These are phyloP conservation scores for Crotalus horridus DNA, from an alignment of 2,113 vertebrate genomes.

Conservation along the genomic window DNA sequence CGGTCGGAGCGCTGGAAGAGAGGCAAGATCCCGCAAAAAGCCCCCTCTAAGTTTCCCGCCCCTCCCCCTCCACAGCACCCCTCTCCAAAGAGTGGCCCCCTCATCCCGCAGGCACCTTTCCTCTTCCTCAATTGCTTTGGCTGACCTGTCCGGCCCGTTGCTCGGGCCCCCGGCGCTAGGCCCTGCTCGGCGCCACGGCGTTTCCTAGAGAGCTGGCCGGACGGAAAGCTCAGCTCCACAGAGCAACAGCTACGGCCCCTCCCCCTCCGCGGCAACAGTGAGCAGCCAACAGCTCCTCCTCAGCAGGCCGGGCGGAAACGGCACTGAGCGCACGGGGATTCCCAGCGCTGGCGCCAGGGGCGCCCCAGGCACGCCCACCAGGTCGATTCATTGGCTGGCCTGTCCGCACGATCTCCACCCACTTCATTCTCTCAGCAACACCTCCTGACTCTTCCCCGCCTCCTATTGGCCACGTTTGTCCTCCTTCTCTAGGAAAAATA, in stretches of 20 bases:
- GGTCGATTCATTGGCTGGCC: conserved; percentile 65
- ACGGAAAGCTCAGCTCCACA: conserved; percentile 58
- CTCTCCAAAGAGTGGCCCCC: neutral
- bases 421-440: conserved; percentile 42
- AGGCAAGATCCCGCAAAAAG: neutral
- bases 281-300: conserved; percentile 58
- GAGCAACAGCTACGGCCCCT: conserved; percentile 75
- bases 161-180: conserved; percentile 70
- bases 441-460: accelerated
- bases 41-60: conserved; percentile 1
- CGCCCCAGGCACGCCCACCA: conserved; percentile 64
- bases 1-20: neutral
- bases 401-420: conserved; percentile 33
- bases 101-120: neutral
- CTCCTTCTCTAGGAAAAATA: no score
- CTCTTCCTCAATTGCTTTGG: neutral
- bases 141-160: conserved; percentile 35
- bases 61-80: conserved; percentile 15
- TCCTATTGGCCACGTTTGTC: conserved; percentile 3
- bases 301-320: conserved; percentile 90
- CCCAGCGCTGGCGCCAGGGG: conserved; percentile 83
- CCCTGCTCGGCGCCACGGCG: conserved; percentile 83
- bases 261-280: conserved; percentile 68
- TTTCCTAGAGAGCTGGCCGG: conserved; percentile 75
- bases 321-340: conserved; percentile 89